phyloP scores from a whole-genome alignment of 1,140 invertebrate genomes.

The Varroa destructor region DNA sequence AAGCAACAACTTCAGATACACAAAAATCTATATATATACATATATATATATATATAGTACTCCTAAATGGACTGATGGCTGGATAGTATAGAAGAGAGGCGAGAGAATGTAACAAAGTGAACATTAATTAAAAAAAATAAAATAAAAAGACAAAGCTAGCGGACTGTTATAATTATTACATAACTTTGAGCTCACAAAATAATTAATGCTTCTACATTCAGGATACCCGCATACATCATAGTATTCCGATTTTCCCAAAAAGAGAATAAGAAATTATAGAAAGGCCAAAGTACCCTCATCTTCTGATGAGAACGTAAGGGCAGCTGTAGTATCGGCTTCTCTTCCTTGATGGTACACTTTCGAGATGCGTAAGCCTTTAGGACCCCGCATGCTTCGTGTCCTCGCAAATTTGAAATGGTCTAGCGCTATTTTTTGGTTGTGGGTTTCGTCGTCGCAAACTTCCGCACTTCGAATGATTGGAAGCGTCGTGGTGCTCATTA shows the following conservation, averaged over 20 bases:
- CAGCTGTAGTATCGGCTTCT: conserved; percentile 15
- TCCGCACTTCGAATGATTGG: conserved; percentile 15
- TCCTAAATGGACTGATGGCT: no score
- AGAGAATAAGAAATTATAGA: no score
- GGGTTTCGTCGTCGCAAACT: conserved; percentile 21
- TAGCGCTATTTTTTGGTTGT: background rate
- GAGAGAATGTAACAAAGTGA: no score
- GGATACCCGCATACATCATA: no score
- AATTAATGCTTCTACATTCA: no score
- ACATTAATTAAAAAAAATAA: no score
- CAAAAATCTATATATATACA: background rate
- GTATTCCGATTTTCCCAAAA: no score
- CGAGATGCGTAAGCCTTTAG: conserved; percentile 9
- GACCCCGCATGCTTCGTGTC: conserved; percentile 21
- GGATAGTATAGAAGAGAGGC: no score
- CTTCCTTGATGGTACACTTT: conserved; percentile 20
- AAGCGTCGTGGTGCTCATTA: conserved; percentile 25
- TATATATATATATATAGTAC: no score
- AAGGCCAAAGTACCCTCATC: background rate
- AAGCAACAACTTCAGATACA: background rate
- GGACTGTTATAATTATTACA: no score
- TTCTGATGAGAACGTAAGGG: conserved; percentile 19
- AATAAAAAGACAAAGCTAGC: no score
- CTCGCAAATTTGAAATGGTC: conserved; percentile 17
- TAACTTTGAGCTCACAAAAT: no score